Percentiles rank a stretch among this genome's conserved stretches.
Evolutionary conservation across 1,140 invertebrate genomes (phyloP).

Genomic region (Anadara kagoshimensis): DNA sequence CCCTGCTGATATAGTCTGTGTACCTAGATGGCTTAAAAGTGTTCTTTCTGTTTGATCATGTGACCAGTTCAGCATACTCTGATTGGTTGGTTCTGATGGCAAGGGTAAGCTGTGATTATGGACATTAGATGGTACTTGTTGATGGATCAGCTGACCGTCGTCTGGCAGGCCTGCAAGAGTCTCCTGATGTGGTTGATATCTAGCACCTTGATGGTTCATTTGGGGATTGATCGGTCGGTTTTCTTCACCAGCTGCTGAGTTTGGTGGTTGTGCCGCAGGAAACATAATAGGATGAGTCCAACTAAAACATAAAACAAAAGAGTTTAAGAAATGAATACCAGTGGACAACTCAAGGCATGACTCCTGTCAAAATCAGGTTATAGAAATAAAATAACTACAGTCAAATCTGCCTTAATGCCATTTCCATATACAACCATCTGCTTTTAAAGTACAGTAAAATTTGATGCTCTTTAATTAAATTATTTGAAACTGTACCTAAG

Average conservation of each 20-base stretch:
- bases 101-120: constrained; percentile 3
- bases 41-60: not conserved
- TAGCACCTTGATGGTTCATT: too few relatives aligned
- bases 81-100: not conserved
- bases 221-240: too few relatives aligned
- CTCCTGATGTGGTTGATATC: too few relatives aligned
- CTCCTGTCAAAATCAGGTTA: not conserved
- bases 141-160: not conserved
- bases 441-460: too few relatives aligned
- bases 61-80: too few relatives aligned
- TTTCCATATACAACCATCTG: too few relatives aligned
- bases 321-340: not conserved
- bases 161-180: not conserved
- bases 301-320: constrained; percentile 11
- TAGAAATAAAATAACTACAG: not conserved
- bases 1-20: too few relatives aligned
- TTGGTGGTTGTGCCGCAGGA: not conserved
- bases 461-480: too few relatives aligned
- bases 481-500: too few relatives aligned
- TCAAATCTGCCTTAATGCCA: not conserved
- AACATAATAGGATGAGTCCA: constrained; percentile 27
- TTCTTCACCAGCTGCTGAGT: not conserved
- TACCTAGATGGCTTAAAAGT: not conserved
- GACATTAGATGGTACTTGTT: not conserved
- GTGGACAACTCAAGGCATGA: not conserved